phyloP scores from a whole-genome alignment of 1,140 invertebrate genomes.

The Tetramorium simillimum region DNA sequence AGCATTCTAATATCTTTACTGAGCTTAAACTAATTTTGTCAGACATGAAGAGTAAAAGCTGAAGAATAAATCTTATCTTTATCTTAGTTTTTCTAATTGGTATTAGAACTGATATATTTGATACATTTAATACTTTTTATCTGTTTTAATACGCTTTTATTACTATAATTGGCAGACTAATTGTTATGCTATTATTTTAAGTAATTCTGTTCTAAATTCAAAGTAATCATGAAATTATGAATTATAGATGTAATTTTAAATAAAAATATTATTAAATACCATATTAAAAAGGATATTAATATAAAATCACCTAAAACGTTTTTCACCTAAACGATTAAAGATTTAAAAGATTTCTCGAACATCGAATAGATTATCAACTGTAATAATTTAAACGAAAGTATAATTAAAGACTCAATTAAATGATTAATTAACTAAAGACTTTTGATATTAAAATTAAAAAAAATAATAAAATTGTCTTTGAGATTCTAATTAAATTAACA shows the following conservation, averaged over 20 bases:
- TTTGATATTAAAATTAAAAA: too few relatives aligned
- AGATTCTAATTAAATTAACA: too few relatives aligned
- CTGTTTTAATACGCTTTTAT: background rate
- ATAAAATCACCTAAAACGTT: too few relatives aligned
- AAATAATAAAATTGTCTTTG: too few relatives aligned
- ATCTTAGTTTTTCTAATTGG: too few relatives aligned
- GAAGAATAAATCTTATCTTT: background rate
- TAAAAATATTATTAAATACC: background rate
- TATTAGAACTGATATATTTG: background rate
- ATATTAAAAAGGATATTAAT: background rate
- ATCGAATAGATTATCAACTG: background rate
- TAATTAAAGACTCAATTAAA: slow-evolving; percentile 9
- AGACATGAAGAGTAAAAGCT: background rate
- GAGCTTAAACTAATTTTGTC: background rate
- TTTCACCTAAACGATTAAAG: too few relatives aligned
- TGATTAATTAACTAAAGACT: too few relatives aligned
- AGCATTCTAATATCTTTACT: background rate
- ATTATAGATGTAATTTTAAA: background rate
- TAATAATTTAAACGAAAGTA: too few relatives aligned
- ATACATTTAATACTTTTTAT: background rate
- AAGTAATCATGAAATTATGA: background rate
- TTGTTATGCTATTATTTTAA: background rate
- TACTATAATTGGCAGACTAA: background rate
- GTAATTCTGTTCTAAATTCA: background rate
- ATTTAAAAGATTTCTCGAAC: background rate